A percentile compares a stretch with the other conserved stretches of the same genome.
These are phyloP conservation scores for Macaria liturata DNA, from an alignment of 2,888 invertebrate genomes.

Conservation along the genomic window DNA sequence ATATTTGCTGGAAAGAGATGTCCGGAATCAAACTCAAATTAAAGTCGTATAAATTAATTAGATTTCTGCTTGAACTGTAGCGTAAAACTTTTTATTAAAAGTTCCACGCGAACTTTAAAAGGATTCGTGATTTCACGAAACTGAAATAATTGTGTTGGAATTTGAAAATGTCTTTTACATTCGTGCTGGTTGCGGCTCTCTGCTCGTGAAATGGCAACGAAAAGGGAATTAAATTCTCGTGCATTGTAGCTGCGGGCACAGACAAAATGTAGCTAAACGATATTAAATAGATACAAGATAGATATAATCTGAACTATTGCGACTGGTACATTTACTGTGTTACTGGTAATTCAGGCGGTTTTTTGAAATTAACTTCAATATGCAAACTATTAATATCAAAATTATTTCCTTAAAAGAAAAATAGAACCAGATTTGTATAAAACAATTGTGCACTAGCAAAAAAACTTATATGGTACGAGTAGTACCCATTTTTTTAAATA, in stretches of 20 bases:
- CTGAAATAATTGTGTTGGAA: slow-evolving; percentile 12
- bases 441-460: too few relatives aligned
- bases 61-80: slow-evolving; percentile 1
- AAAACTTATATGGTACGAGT: too few relatives aligned
- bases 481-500: too few relatives aligned
- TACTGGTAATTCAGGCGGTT: too few relatives aligned
- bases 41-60: slow-evolving; percentile 3
- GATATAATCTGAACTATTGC: too few relatives aligned
- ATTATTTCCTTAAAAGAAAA: too few relatives aligned
- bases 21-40: neutral
- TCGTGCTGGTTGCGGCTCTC: slow-evolving; percentile 4
- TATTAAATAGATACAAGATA: too few relatives aligned
- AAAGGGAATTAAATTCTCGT: slow-evolving; percentile 20
- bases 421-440: too few relatives aligned
- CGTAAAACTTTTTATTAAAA: slow-evolving; percentile 8
- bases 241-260: slow-evolving; percentile 5
- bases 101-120: slow-evolving; percentile 9
- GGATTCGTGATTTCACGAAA: slow-evolving; percentile 19
- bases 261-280: neutral
- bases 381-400: too few relatives aligned
- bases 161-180: slow-evolving; percentile 20
- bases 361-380: too few relatives aligned
- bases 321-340: too few relatives aligned
- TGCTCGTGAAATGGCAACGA: slow-evolving; percentile 13
- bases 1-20: too few relatives aligned